Evolutionary conservation across 2,888 invertebrate genomes (phyloP).

Genomic region (Penaeus monodon): DNA sequence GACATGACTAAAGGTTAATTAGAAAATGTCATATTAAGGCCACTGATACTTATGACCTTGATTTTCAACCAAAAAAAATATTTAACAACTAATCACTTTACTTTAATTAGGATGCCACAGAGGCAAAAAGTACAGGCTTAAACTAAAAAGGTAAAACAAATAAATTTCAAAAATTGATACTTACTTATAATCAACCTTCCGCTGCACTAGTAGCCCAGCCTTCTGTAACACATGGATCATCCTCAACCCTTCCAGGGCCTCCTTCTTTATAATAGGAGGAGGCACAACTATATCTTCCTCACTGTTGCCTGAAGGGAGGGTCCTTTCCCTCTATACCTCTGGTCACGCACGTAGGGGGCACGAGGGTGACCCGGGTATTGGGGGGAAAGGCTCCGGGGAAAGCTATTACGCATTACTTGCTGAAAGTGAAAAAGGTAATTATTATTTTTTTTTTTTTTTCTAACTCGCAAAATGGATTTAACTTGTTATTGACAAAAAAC

Average conservation of each 20-base stretch:
- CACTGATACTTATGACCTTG: no score
- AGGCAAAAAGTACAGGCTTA: no score
- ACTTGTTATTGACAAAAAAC: neutral
- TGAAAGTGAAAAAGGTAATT: neutral
- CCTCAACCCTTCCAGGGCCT: slow-evolving; percentile 91
- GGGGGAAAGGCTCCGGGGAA: slow-evolving; percentile 56
- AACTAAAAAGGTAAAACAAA: no score
- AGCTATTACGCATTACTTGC: slow-evolving; percentile 51
- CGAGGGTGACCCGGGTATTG: slow-evolving; percentile 57
- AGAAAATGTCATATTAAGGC: no score
- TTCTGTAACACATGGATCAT: slow-evolving; percentile 68
- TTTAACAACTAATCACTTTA: no score
- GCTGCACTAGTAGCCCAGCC: slow-evolving; percentile 63
- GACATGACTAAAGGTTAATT: no score
- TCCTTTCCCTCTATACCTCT: slow-evolving; percentile 44
- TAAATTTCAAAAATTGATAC: neutral
- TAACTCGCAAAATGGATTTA: neutral
- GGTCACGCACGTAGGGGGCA: slow-evolving; percentile 52
- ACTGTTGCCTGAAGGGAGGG: slow-evolving; percentile 12
- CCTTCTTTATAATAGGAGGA: slow-evolving; percentile 90
- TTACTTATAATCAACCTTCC: slow-evolving; percentile 64
- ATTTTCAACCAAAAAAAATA: no score
- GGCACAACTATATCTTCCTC: slow-evolving; percentile 55
- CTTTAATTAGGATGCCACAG: no score
- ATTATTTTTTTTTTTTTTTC: neutral